These are phyloP conservation scores for Eupristina koningsbergeri DNA, from an alignment of 1,140 invertebrate species.

Conservation along the genomic window DNA sequence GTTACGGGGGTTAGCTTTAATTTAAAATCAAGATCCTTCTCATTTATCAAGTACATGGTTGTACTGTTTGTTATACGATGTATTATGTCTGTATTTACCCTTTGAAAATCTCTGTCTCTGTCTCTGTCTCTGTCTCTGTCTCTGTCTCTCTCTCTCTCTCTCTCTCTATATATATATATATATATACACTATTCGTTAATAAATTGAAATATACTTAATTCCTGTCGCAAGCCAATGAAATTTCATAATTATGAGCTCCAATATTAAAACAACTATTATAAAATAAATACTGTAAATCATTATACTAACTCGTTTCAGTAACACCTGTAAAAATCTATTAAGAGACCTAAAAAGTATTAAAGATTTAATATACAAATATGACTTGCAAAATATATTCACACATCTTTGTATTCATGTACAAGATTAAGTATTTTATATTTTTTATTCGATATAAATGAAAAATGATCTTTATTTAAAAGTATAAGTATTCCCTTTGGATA, in stretches of 20 bases:
- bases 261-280: background rate
- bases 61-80: too few relatives aligned
- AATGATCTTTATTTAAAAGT: background rate
- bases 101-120: too few relatives aligned
- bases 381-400: slow-evolving; percentile 5
- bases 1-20: too few relatives aligned
- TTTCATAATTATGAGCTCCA: background rate
- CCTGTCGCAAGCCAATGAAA: background rate
- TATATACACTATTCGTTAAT: too few relatives aligned
- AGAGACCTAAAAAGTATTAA: background rate
- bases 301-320: background rate
- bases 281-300: background rate
- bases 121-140: too few relatives aligned
- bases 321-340: background rate
- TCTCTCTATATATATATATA: too few relatives aligned
- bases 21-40: too few relatives aligned
- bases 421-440: background rate
- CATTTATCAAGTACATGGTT: too few relatives aligned
- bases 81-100: too few relatives aligned
- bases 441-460: background rate
- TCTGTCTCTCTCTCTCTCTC: too few relatives aligned
- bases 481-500: background rate
- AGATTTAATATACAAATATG: background rate
- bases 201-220: too few relatives aligned
- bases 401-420: background rate